These are phyloP conservation scores for Gordius sp. DNA, from an alignment of 2,888 invertebrate genomes.

Conservation along the genomic window DNA sequence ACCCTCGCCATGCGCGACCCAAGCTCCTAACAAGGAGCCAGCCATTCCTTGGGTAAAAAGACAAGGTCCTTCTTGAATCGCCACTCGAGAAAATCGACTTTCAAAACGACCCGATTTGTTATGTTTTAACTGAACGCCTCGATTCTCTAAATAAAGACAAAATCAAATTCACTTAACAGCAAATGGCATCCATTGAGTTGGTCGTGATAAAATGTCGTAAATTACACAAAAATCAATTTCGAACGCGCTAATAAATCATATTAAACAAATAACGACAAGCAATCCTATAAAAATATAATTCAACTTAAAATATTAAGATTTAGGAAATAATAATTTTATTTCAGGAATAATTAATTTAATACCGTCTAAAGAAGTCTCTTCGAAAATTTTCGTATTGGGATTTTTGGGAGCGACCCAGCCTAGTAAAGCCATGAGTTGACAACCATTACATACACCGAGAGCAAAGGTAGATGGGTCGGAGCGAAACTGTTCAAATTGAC, in stretches of 20 bases:
- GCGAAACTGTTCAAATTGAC: slow-evolving; percentile 51
- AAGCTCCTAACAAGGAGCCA: slow-evolving; percentile 61
- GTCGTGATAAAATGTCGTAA: too few relatives aligned
- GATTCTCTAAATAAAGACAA: background rate
- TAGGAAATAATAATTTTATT: too few relatives aligned
- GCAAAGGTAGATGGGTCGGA: slow-evolving; percentile 52
- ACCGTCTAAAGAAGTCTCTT: too few relatives aligned
- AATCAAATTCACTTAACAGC: background rate
- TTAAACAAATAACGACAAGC: too few relatives aligned
- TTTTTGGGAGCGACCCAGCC: slow-evolving; percentile 64
- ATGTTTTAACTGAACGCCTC: slow-evolving; percentile 38
- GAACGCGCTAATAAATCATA: too few relatives aligned
- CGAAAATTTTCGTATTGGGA: too few relatives aligned
- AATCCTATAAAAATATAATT: too few relatives aligned
- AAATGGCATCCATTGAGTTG: too few relatives aligned
- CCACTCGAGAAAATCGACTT: slow-evolving; percentile 50
- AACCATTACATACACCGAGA: slow-evolving; percentile 90
- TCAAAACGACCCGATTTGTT: slow-evolving; percentile 67
- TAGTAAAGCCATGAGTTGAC: slow-evolving; percentile 70
- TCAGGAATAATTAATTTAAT: too few relatives aligned
- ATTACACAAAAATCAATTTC: too few relatives aligned
- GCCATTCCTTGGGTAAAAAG: slow-evolving; percentile 74
- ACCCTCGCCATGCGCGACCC: slow-evolving; percentile 90
- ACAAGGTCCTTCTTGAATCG: slow-evolving; percentile 39
- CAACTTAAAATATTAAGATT: too few relatives aligned